Conservation (phyloP, 2,113 vertebrate species). For the Spilogale gracilis region DNA sequence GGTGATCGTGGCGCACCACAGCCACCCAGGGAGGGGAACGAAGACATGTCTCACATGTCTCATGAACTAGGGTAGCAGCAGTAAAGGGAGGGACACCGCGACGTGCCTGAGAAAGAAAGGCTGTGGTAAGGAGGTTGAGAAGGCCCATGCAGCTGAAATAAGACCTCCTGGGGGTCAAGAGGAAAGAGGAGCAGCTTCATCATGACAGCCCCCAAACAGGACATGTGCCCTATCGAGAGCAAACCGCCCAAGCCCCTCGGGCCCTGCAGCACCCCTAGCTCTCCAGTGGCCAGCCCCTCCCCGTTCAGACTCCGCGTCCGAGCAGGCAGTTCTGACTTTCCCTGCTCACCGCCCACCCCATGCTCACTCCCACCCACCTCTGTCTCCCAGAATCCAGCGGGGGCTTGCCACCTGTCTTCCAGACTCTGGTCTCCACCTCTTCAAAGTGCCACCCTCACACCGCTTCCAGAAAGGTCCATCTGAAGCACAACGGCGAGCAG, state of each 20-base stretch:
- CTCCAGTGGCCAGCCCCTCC: accelerated
- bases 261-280: neutral
- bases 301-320: neutral
- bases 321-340: neutral
- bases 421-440: too few species aligned
- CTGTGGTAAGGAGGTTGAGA: neutral
- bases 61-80: accelerated
- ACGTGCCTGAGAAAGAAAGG: neutral
- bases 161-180: neutral
- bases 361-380: neutral
- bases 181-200: neutral
- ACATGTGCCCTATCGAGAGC: neutral
- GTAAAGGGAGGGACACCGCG: neutral
- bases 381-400: neutral
- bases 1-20: too few species aligned
- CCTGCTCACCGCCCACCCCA: too few species aligned
- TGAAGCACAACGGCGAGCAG: neutral
- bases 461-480: neutral
- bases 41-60: neutral
- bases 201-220: neutral
- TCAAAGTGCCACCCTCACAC: neutral
- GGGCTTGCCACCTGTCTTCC: neutral
- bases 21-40: neutral
- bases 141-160: too few species aligned
- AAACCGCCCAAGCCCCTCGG: neutral